These are phyloP conservation scores for Ennomos fuscantarius DNA, from an alignment of 2,888 invertebrate genomes.

Conservation along the genomic window DNA sequence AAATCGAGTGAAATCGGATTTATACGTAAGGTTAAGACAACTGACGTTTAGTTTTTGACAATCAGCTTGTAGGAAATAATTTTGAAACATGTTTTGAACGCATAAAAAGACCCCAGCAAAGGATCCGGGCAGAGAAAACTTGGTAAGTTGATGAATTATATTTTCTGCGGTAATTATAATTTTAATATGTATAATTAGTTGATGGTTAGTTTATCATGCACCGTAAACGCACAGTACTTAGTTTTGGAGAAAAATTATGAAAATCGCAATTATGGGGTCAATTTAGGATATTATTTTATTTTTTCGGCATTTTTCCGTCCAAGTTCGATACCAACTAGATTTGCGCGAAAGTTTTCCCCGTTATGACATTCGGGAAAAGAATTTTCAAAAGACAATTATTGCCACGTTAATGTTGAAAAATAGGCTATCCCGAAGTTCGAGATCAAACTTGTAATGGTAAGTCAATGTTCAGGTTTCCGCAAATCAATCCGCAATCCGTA, in stretches of 20 bases:
- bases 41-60: conserved; percentile 55
- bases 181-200: not conserved
- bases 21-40: conserved; percentile 70
- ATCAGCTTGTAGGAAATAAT: conserved; percentile 53
- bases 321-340: conserved; percentile 65
- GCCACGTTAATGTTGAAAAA: not conserved
- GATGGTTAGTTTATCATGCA: not conserved
- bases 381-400: conserved; percentile 20
- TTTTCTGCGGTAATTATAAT: not conserved
- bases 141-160: conserved; percentile 33
- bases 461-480: not conserved
- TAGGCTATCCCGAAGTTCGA: not conserved
- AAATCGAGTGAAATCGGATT: conserved; percentile 65
- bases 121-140: conserved; percentile 29
- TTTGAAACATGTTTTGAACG: conserved; percentile 66
- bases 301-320: conserved; percentile 30
- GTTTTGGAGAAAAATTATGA: conserved; percentile 19
- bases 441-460: conserved; percentile 6
- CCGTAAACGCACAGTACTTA: conserved; percentile 17
- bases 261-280: conserved; percentile 25
- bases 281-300: conserved; percentile 12
- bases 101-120: conserved; percentile 33
- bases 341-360: conserved; percentile 26
- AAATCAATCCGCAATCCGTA: not conserved
- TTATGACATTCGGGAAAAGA: conserved; percentile 28